Conservation (phyloP, 1,140 invertebrate genomes). For the Calephelis virginiensis region DNA sequence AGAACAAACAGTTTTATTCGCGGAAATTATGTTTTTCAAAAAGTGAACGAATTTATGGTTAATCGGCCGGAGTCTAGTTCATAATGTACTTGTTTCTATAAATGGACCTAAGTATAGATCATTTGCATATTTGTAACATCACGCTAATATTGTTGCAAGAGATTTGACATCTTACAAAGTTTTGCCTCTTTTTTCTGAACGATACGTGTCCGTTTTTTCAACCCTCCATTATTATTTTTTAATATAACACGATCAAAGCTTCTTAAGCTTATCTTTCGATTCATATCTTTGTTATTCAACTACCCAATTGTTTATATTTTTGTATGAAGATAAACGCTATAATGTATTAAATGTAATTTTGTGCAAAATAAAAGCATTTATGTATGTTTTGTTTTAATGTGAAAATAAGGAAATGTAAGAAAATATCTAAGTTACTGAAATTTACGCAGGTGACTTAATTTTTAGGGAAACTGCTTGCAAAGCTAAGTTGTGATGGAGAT, state of each 20-base stretch:
- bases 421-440: background rate
- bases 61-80: too few species aligned
- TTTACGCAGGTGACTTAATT: background rate
- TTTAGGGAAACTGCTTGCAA: conserved; percentile 24
- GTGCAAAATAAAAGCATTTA: conserved; percentile 19
- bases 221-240: too few species aligned
- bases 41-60: too few species aligned
- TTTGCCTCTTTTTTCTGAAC: too few species aligned
- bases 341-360: conserved; percentile 1
- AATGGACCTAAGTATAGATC: too few species aligned
- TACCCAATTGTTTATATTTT: background rate
- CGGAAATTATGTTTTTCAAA: too few species aligned
- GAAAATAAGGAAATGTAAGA: background rate
- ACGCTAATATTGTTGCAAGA: too few species aligned
- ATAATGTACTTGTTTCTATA: too few species aligned
- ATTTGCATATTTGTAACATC: too few species aligned
- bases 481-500: conserved; percentile 54
- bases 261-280: background rate
- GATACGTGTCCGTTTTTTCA: too few species aligned
- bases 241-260: background rate
- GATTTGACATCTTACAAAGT: too few species aligned
- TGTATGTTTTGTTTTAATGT: conserved; percentile 7
- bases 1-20: too few species aligned
- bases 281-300: background rate
- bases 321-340: conserved; percentile 2